phyloP scores from a whole-genome alignment of 1,140 invertebrate species.

The Neodiprion lecontei region DNA sequence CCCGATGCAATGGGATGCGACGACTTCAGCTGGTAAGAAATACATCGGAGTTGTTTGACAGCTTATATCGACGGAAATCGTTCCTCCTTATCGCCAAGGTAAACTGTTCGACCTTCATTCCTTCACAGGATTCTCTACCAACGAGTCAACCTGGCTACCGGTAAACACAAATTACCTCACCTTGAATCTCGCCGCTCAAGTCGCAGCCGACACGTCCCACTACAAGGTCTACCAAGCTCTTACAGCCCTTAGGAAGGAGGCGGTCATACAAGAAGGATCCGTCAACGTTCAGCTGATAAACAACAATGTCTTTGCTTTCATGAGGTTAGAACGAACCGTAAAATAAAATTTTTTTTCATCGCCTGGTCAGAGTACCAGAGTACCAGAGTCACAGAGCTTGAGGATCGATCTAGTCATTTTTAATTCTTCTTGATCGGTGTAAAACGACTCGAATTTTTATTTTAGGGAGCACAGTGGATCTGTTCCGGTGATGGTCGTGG shows the following conservation, averaged over 20 bases:
- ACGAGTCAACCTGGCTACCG: constrained; percentile 72
- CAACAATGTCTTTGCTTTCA: constrained; percentile 33
- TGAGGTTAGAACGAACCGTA: constrained; percentile 34
- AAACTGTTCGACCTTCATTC: neutral
- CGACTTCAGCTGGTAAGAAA: constrained; percentile 63
- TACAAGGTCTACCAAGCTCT: constrained; percentile 63
- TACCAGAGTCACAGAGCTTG: no score
- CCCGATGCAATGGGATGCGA: constrained; percentile 77
- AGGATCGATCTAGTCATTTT: no score
- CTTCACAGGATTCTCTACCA: constrained; percentile 66
- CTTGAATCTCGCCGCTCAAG: constrained; percentile 61
- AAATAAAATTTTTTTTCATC: neutral
- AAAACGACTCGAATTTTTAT: neutral
- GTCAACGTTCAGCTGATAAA: constrained; percentile 6
- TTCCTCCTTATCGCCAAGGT: no score
- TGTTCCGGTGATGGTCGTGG: neutral
- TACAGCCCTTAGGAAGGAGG: constrained; percentile 48
- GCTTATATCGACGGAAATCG: no score
- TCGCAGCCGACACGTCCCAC: constrained; percentile 51
- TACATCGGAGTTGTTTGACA: no score
- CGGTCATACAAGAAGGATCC: neutral
- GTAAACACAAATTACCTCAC: constrained; percentile 63
- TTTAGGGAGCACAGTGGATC: neutral
- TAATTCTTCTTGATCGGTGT: no score
- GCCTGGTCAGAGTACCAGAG: no score